These are phyloP conservation scores for Ormyrus thymus DNA, from an alignment of 2,888 invertebrate species.

Conservation along the genomic window DNA sequence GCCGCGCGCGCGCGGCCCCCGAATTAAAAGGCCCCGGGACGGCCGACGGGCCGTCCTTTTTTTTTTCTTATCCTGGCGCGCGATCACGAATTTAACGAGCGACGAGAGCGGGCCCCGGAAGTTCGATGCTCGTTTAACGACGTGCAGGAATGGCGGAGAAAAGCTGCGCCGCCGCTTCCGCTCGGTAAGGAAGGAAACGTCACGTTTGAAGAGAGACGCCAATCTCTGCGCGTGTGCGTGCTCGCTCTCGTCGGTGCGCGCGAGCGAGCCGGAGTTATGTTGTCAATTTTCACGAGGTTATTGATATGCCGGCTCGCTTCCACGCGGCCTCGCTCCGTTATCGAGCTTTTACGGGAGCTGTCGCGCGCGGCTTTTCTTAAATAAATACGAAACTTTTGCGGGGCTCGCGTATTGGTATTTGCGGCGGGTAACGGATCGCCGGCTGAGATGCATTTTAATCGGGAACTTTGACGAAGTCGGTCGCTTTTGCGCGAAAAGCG, in stretches of 20 bases:
- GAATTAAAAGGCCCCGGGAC: constrained; percentile 32
- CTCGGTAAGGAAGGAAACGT: constrained; percentile 50
- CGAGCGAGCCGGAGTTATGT: constrained; percentile 14
- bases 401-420: too few species aligned
- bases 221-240: neutral
- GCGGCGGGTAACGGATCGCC: too few species aligned
- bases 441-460: too few species aligned
- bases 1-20: constrained; percentile 47
- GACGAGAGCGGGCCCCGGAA: constrained; percentile 47
- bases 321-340: neutral
- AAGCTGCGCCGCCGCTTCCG: constrained; percentile 49
- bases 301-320: constrained; percentile 18
- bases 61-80: too few species aligned
- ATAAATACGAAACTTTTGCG: too few species aligned
- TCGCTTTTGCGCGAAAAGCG: too few species aligned
- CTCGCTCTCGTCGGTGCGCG: constrained; percentile 3
- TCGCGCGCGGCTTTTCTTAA: neutral
- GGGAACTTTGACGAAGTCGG: too few species aligned
- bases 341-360: neutral
- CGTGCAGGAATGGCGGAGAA: constrained; percentile 55
- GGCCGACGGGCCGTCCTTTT: constrained; percentile 49
- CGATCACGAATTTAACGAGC: too few species aligned
- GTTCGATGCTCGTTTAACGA: constrained; percentile 50
- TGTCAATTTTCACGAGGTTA: constrained; percentile 17
- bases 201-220: constrained; percentile 26